These are phyloP conservation scores for Acholoe squamosa DNA, from an alignment of 2,888 invertebrate genomes.

Conservation along the genomic window DNA sequence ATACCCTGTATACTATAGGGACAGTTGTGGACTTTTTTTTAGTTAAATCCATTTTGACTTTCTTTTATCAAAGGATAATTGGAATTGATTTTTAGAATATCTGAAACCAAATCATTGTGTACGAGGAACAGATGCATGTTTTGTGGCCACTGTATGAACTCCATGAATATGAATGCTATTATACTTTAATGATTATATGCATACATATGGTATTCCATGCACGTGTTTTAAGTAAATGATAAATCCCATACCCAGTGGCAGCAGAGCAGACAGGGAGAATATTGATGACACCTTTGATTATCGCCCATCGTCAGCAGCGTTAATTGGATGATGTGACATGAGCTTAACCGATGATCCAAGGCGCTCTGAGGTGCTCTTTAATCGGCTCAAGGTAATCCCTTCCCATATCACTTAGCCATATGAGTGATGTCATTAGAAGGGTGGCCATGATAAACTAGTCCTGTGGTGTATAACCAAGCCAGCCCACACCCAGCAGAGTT, in stretches of 20 bases:
- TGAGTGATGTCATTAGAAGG: conserved; percentile 36
- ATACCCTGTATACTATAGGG: too few relatives aligned
- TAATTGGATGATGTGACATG: conserved; percentile 61
- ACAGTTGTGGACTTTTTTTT: too few relatives aligned
- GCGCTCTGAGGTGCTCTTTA: conserved; percentile 51
- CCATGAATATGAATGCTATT: too few relatives aligned
- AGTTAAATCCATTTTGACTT: too few relatives aligned
- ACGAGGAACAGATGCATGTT: too few relatives aligned
- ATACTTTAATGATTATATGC: too few relatives aligned
- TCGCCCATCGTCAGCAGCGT: conserved; percentile 7
- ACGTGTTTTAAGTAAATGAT: too few relatives aligned
- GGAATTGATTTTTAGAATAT: too few relatives aligned
- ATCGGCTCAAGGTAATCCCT: conserved; percentile 60
- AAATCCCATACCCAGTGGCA: neutral
- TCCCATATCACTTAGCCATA: conserved; percentile 52
- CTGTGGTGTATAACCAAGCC: conserved; percentile 1
- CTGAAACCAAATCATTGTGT: too few relatives aligned
- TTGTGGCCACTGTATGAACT: too few relatives aligned
- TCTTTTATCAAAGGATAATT: too few relatives aligned
- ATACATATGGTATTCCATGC: too few relatives aligned
- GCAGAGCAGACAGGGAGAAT: neutral
- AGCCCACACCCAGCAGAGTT: neutral
- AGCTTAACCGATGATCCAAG: conserved; percentile 59
- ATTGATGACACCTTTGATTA: conserved; percentile 58
- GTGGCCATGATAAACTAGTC: neutral